Evolutionary conservation across 2,888 invertebrate genomes (phyloP).

Genomic region (Drosophila parthenogenetica): DNA sequence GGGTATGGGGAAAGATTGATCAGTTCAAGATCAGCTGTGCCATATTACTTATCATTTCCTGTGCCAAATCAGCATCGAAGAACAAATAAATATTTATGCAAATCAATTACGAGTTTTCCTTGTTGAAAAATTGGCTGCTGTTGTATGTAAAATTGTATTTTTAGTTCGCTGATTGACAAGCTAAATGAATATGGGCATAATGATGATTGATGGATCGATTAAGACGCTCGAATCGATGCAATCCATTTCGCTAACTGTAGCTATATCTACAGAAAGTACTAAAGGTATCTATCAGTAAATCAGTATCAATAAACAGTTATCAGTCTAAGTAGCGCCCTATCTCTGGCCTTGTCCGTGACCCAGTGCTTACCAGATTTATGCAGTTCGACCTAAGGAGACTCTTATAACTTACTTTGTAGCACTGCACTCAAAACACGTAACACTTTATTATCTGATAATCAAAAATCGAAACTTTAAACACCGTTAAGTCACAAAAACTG

Average conservation of each 20-base stretch:
- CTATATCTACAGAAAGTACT: no score
- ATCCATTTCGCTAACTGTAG: constrained; percentile 2
- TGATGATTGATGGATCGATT: constrained; percentile 60
- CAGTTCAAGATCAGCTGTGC: constrained; percentile 5
- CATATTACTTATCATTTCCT: constrained; percentile 22
- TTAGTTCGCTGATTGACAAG: constrained; percentile 58
- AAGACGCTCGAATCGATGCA: constrained; percentile 17
- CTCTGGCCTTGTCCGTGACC: constrained; percentile 32
- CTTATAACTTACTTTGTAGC: constrained; percentile 1
- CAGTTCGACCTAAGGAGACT: constrained; percentile 18
- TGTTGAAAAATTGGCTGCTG: neutral
- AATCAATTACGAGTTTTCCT: constrained; percentile 7
- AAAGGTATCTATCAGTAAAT: neutral
- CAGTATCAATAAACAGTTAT: constrained; percentile 11
- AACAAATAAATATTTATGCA: constrained; percentile 24
- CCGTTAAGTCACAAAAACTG: constrained; percentile 18
- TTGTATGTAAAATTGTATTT: constrained; percentile 30
- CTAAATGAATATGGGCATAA: constrained; percentile 50
- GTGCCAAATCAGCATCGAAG: neutral
- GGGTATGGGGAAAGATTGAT: neutral
- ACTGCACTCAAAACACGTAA: constrained; percentile 7
- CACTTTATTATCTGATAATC: neutral
- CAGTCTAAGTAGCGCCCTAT: constrained; percentile 13
- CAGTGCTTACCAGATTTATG: constrained; percentile 35
- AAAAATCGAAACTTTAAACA: neutral